phyloP scores from a whole-genome alignment of 1,140 invertebrate genomes.

The Tetragnatha versicolor region DNA sequence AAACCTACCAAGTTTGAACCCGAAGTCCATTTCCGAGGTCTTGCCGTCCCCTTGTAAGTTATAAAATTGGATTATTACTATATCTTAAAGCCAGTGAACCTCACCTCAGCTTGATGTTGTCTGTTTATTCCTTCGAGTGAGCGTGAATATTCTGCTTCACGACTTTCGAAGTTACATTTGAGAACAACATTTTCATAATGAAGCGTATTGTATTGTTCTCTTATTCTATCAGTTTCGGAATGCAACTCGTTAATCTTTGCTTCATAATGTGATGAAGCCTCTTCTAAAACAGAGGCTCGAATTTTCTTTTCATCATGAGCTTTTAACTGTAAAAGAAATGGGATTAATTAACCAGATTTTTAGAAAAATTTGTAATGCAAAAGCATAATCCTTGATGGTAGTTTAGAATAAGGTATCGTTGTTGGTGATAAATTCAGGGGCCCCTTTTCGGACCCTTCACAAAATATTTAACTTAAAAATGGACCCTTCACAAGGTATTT shows the following conservation, averaged over 20 bases:
- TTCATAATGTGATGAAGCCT: slow-evolving; percentile 44
- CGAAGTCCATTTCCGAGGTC: too few relatives aligned
- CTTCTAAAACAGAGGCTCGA: slow-evolving; percentile 9
- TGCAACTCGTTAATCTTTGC: slow-evolving; percentile 40
- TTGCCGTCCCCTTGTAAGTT: too few relatives aligned
- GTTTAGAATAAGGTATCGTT: too few relatives aligned
- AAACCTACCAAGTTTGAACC: too few relatives aligned
- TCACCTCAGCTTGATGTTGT: slow-evolving; percentile 29
- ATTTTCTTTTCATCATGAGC: slow-evolving; percentile 16
- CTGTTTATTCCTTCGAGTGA: slow-evolving; percentile 23
- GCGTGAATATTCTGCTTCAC: slow-evolving; percentile 33
- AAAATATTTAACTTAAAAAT: too few relatives aligned
- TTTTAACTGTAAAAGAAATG: slow-evolving; percentile 16
- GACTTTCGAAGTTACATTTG: slow-evolving; percentile 32
- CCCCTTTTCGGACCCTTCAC: too few relatives aligned
- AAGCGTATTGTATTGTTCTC: slow-evolving; percentile 24
- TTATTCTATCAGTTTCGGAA: slow-evolving; percentile 2
- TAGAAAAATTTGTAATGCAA: neutral
- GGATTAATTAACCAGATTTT: neutral
- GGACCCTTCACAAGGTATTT: too few relatives aligned
- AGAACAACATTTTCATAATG: slow-evolving; percentile 45
- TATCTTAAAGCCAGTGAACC: too few relatives aligned
- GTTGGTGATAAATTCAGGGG: too few relatives aligned
- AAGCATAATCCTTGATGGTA: neutral
- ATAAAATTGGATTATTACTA: too few relatives aligned